Base-by-base conservation (phyloP, 2,797 vertebrate species). In the Thalassophryne amazonica region DNA sequence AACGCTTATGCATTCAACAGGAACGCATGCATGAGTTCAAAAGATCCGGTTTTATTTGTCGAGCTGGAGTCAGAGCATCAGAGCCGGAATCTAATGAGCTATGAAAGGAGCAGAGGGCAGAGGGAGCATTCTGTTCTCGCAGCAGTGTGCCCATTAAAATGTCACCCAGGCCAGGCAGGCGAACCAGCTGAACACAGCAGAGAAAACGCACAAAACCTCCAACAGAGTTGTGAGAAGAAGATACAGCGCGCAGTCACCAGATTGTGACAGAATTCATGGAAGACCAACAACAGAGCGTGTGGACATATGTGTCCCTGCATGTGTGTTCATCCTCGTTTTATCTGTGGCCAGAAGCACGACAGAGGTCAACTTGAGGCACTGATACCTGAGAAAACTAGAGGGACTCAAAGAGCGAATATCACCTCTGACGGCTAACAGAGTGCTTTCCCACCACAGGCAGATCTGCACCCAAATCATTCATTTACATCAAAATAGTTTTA, bases 121-220 rank as follows among this genome's bases (percentile, higher is more conserved):
- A 47, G 28, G 6, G 48, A 49, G 60, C 23, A 57, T 57, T 63
- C 45, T 79, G 75, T 67, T 76, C 67, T 63, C 57, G 5, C 66
- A 77, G 72, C 69, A 43, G 68, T 66, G 59, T 70, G 76, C 60
- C 77, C 77, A 85, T 80, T 83, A 84, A 81, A 81, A 74, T 73
- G 78, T 83, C 81, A 80, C 69, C 50, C 56, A 71, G 53, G 85
- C 67, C 55, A 73, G 77, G 52, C 64, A 74, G 33, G 47, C 55
- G 62, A 43, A 78, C 72, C 77, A 80, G 81, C 78, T 66, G 70
- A 79, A 69, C 55, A 37, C 69, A 49, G 29, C 71, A 55, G 45
- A 45, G 68, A 38, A 12, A 13, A 59, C 25, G 5, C 58, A 60
- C 33, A 58, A 48, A 66, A 66, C 59, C 54, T 37, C 47, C 36